phyloP scores from a whole-genome alignment of 2,797 vertebrate species.

The Leptatherina wallacei region DNA sequence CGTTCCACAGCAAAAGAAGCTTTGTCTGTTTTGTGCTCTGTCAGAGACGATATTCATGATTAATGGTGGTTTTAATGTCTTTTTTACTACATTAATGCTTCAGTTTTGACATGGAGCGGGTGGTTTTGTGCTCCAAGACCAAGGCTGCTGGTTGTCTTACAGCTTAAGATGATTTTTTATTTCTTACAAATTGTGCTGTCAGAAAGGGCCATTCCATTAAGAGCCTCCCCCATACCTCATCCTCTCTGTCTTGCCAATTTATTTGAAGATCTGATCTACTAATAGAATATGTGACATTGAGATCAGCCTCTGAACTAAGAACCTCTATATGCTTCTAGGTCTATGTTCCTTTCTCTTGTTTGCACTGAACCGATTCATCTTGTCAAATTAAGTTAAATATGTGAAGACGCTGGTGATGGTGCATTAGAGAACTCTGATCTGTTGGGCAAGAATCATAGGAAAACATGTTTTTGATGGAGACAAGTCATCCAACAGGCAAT shows the following conservation, averaged over 20 bases:
- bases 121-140: conserved; percentile 36
- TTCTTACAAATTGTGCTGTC: conserved; percentile 53
- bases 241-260: conserved; percentile 18
- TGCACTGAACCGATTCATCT: conserved; percentile 26
- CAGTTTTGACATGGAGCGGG: conserved; percentile 55
- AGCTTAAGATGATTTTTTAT: conserved; percentile 39
- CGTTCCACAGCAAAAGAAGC: conserved; percentile 50
- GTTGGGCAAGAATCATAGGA: conserved; percentile 58
- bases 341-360: conserved; percentile 22
- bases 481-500: conserved; percentile 69
- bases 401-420: conserved; percentile 47
- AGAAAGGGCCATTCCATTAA: conserved; percentile 29
- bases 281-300: conserved; percentile 31
- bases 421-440: conserved; percentile 60
- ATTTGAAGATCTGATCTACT: conserved; percentile 41
- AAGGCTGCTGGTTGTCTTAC: conserved; percentile 42
- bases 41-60: conserved; percentile 67
- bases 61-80: conserved; percentile 74
- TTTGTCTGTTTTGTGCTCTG: conserved; percentile 60
- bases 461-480: conserved; percentile 74
- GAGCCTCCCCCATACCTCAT: conserved; percentile 7
- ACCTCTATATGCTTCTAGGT: background rate
- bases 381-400: conserved; percentile 56
- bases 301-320: conserved; percentile 8
- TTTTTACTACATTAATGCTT: conserved; percentile 63